Base-by-base conservation (phyloP, 2,888 invertebrate species). In the Caenorhabditis doughertyi region DNA sequence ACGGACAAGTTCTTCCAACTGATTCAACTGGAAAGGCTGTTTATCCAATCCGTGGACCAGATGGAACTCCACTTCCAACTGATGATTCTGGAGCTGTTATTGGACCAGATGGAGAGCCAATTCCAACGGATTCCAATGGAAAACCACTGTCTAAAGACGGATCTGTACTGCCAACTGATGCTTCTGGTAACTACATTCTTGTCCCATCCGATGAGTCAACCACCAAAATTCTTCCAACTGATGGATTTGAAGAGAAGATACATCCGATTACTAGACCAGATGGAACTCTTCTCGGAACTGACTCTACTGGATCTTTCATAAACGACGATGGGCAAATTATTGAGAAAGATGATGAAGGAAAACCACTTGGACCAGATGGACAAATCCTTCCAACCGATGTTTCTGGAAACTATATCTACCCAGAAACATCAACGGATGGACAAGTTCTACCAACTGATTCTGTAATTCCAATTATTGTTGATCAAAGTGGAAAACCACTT, bases 391-490 rank as follows among this genome's bases (percentile, higher is more conserved):
- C 44, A 18, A 47, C 44, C 18, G 44, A 47, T 47, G 77, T 39
- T 9, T 35, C 73, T 42, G 87, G 86, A 65, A 79, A 62, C 18
- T 84, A 76, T 76, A 81, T 85, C 79, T 80, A 35, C 7, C 16
- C 64, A 1, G 68, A 32, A 5, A 23, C 60, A 13, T n/a, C 25
- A 4, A 49, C 58, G 13, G 67, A 49, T n/a, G 68, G 51, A 11
- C 42, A 72, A 49, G 60, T 32, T n/a, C 62, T 88, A 21, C 89
- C 89, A 25, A 88, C 89, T 35, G 89, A 89, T 13, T 47, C 44
- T n/a, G 44, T 7, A 18, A 47, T 18, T 7, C 64, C 64, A 5
- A 21, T 64, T 7, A 27, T 72, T 53, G 72, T 72, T n/a, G 72
- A 72, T 62, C 72, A 79, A 74, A 51, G 64, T 65, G 77, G 83